Evolutionary conservation across 2,888 invertebrate species (phyloP).

Genomic region (Agonopterix subpropinquella): DNA sequence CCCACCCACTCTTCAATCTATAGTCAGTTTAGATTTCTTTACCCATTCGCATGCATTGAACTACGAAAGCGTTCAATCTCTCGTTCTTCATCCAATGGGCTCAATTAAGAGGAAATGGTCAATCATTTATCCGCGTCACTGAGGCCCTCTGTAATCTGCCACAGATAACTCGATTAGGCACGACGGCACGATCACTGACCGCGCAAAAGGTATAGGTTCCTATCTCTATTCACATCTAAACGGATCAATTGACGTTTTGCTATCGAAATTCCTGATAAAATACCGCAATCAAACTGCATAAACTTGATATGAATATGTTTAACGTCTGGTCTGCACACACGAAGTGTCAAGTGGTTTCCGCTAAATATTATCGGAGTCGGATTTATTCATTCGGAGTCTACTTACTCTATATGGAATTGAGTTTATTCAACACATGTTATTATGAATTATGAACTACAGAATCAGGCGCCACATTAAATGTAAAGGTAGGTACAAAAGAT

Average conservation of each 20-base stretch:
- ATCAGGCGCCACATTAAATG: neutral
- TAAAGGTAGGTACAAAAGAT: slow-evolving; percentile 1
- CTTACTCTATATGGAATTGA: no score
- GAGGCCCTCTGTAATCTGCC: slow-evolving; percentile 28
- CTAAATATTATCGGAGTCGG: no score
- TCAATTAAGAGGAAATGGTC: slow-evolving; percentile 40
- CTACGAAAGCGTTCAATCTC: slow-evolving; percentile 5
- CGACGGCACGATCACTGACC: slow-evolving; percentile 25
- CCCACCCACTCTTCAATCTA: neutral
- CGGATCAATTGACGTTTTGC: slow-evolving; percentile 5
- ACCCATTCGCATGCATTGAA: neutral
- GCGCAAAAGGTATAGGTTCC: slow-evolving; percentile 13
- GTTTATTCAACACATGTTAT: no score
- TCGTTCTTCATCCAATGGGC: slow-evolving; percentile 17
- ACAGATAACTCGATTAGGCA: slow-evolving; percentile 44
- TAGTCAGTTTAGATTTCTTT: neutral
- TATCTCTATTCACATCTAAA: neutral
- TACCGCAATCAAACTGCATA: neutral
- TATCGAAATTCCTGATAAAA: slow-evolving; percentile 3
- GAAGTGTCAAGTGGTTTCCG: no score
- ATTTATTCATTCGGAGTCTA: no score
- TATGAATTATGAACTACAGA: no score
- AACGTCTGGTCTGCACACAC: no score
- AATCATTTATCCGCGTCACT: slow-evolving; percentile 32
- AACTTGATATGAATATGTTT: no score